phyloP scores from a whole-genome alignment of 2,888 invertebrate species.

The Orthosia gothica region DNA sequence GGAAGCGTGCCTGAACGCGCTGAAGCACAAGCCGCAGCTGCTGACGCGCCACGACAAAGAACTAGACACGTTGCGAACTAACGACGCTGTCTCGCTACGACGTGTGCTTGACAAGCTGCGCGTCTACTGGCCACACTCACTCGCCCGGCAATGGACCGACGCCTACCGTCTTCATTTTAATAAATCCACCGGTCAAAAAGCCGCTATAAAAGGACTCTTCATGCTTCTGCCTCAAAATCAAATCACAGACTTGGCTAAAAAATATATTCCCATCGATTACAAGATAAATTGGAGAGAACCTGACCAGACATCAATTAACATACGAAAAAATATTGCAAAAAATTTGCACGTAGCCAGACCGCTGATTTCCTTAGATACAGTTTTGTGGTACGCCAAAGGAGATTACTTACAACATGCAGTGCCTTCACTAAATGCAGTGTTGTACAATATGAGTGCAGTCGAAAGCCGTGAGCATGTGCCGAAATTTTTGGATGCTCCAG shows the following conservation, averaged over 20 bases:
- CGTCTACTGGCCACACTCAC: neutral
- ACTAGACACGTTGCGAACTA: constrained; percentile 69
- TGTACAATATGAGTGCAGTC: constrained; percentile 74
- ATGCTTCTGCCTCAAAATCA: constrained; percentile 73
- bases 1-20: constrained; percentile 78
- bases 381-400: constrained; percentile 81
- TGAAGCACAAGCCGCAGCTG: constrained; percentile 80
- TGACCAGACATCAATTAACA: constrained; percentile 72
- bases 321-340: constrained; percentile 80
- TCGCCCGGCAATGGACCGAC: constrained; percentile 65
- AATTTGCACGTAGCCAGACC: constrained; percentile 81
- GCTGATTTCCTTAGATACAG: constrained; percentile 71
- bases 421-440: constrained; percentile 80
- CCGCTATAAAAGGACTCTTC: constrained; percentile 75
- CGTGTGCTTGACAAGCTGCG: constrained; percentile 72
- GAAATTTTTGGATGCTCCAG: constrained; percentile 74
- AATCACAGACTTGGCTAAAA: constrained; percentile 71
- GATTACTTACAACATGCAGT: constrained; percentile 82
- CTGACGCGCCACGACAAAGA: constrained; percentile 71
- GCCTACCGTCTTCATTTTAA: constrained; percentile 71
- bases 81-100: constrained; percentile 70
- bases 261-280: constrained; percentile 75
- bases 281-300: constrained; percentile 80
- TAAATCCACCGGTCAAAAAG: constrained; percentile 72
- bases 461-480: constrained; percentile 70